Percentiles rank a stretch among this genome's conserved stretches.
Conservation (phyloP, 2,797 vertebrate genomes). For the Yasuhikotakia modesta region DNA sequence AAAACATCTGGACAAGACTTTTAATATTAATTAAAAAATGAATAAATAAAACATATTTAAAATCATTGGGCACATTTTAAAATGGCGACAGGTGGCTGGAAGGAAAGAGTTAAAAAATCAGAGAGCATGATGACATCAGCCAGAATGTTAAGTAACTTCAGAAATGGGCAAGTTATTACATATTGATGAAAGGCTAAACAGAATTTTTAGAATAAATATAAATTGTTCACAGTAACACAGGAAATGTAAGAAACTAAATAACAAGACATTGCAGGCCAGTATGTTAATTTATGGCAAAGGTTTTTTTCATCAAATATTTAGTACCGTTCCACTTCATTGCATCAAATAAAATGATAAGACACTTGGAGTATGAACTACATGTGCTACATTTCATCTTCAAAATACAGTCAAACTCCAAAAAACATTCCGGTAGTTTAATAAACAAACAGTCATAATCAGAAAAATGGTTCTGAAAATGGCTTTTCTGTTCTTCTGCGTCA, state of each 20-base stretch:
- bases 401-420: constrained; percentile 18
- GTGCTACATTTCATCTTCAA: constrained; percentile 6
- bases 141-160: not conserved
- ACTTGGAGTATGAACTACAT: not conserved
- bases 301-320: constrained; percentile 2
- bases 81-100: too few species aligned
- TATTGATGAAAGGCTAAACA: too few species aligned
- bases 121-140: too few species aligned
- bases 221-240: not conserved
- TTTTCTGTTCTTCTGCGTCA: constrained; percentile 24
- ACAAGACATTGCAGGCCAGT: not conserved
- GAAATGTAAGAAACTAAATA: not conserved
- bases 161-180: not conserved
- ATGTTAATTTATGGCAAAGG: not conserved
- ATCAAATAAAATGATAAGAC: constrained; percentile 18
- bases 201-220: not conserved
- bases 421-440: constrained; percentile 9
- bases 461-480: constrained; percentile 12
- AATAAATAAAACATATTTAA: too few species aligned
- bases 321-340: constrained; percentile 8
- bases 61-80: too few species aligned
- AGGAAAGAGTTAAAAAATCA: too few species aligned
- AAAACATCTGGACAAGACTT: too few species aligned
- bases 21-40: too few species aligned
- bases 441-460: constrained; percentile 32